Evolutionary conservation across 1,140 invertebrate genomes (phyloP).

Genomic region (Helicorthomorpha holstii): DNA sequence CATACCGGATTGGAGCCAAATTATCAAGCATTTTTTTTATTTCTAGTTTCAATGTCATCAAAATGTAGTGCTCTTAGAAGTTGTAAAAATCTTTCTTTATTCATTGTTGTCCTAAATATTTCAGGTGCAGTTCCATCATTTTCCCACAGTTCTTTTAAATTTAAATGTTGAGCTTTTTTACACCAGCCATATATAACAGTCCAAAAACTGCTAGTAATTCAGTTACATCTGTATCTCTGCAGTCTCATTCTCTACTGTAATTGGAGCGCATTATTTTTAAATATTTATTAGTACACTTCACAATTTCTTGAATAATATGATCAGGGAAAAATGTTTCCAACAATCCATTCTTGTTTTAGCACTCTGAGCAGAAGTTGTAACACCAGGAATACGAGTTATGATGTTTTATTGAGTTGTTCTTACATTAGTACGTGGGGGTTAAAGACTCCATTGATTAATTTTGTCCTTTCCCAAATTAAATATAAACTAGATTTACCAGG

Average conservation of each 20-base stretch:
- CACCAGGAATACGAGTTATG: constrained; percentile 3
- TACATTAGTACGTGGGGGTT: not conserved
- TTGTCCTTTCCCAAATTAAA: constrained; percentile 3
- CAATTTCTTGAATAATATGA: not conserved
- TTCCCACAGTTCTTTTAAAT: constrained; percentile 1
- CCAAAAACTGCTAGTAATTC: not conserved
- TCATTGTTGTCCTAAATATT: not conserved
- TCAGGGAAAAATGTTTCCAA: not conserved
- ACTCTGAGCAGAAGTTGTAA: not conserved
- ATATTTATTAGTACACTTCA: constrained; percentile 3
- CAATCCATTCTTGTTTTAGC: not conserved
- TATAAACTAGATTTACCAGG: not conserved
- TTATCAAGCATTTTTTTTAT: constrained; percentile 1
- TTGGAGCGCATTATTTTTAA: not conserved
- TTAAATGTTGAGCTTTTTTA: not conserved
- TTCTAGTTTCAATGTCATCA: not conserved
- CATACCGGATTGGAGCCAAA: not conserved
- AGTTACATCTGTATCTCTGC: not conserved
- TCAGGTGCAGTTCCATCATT: not conserved
- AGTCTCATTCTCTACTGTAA: not conserved
- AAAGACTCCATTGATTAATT: not conserved
- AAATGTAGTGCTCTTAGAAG: not conserved
- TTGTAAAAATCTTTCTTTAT: not conserved
- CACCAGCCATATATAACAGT: constrained; percentile 1
- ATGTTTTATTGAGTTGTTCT: not conserved